Evolutionary conservation across 2,113 vertebrate genomes (phyloP).

Genomic region (Sus scrofa): T2T-Sscrofa CM000819.6:51392501-51393000

Average conservation of each 20-base stretch:
- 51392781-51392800: background rate
- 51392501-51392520: no score
- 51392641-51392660: background rate
- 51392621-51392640: background rate
- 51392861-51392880: background rate
- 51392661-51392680: background rate
- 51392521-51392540: background rate
- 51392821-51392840: background rate
- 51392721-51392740: background rate
- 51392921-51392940: background rate
- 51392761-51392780: background rate
- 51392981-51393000: background rate
- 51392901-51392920: background rate
- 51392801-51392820: background rate
- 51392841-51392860: background rate
- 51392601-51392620: background rate
- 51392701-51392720: background rate
- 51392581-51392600: background rate
- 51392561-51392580: background rate
- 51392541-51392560: background rate
- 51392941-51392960: background rate
- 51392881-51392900: background rate
- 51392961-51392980: background rate
- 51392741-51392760: background rate
- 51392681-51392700: background rate